Evolutionary conservation across 2,113 vertebrate species (phyloP), one percentile per base, ranked within the genome.

Genomic region (Polypterus bichir): DNA sequence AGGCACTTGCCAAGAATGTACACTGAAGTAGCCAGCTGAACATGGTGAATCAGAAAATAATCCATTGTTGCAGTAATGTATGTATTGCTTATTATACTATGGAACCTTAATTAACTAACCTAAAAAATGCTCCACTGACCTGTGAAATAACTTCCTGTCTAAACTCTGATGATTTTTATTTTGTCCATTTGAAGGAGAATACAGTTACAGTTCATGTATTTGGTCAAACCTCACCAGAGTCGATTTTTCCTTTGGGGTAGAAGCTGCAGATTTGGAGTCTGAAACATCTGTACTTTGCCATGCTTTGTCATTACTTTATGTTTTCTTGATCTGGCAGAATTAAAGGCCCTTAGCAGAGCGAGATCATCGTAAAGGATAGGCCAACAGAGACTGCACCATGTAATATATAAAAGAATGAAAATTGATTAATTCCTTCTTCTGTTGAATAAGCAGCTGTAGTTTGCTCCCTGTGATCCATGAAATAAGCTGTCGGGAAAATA

Each of bases 401-500:
- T 47, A 49, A 61, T 76, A 68, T 69, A 73, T 81, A 81, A 76
- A 73, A 68, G 73, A 71, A 78, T 75, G 78, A 74, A 82, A 83
- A 82, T 73, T 69, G 73, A 77, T 81, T 75, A 71, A 71, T 81
- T 81, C 75, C 81, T 76, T 77, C 69, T 73, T 77, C 77, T 47
- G 61, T 74, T 80, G 80, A 81, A 78, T 77, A 78, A 82, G 80
- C 80, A 83, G 76, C 76, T 66, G 66, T 70, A 70, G 70, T 75
- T 70, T 68, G 65, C 61, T 80, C 76, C 73, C 77, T 75, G 76
- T 81, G 79, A 83, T 82, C 81, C 81, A 78, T 80, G 77, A 83
- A 84, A 84, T 77, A 78, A 76, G 71, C 76, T 80, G 76, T 76
- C 74, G 77, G 74, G 69, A 69, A 76, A 76, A 70, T 64, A 74